phyloP scores from a whole-genome alignment of 2,113 vertebrate species.

The Xiphophorus maculatus region DNA sequence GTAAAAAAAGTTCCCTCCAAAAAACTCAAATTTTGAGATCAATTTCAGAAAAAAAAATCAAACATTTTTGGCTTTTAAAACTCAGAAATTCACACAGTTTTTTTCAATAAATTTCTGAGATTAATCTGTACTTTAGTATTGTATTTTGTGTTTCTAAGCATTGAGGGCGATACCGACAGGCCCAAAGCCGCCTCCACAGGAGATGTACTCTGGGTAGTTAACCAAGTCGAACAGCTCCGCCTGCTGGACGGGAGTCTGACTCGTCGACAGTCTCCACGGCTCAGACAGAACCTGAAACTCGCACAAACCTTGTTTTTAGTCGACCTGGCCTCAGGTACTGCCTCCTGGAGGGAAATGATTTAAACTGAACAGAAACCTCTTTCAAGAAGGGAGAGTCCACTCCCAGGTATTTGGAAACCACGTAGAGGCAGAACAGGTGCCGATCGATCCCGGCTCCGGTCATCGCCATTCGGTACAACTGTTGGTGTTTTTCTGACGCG shows the following conservation, averaged over 20 bases:
- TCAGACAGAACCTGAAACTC: constrained; percentile 84
- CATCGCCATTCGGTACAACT: constrained; percentile 85
- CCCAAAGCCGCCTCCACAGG: constrained; percentile 91
- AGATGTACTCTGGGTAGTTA: constrained; percentile 86
- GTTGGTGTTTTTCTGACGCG: constrained; percentile 86
- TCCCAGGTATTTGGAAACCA: constrained; percentile 85
- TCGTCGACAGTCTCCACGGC: constrained; percentile 88
- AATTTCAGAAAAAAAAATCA: too few species aligned
- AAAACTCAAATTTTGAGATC: too few species aligned
- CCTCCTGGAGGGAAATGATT: too few species aligned
- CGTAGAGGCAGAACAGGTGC: constrained; percentile 88
- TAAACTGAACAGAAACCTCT: constrained; percentile 70
- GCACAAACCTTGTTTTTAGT: not conserved
- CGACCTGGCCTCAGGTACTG: not conserved
- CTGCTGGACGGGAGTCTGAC: constrained; percentile 89
- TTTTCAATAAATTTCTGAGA: too few species aligned
- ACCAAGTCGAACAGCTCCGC: constrained; percentile 86
- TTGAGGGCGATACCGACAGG: constrained; percentile 80
- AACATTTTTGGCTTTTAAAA: too few species aligned
- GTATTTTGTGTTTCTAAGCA: not conserved
- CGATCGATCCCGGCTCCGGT: constrained; percentile 86
- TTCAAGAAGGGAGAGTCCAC: constrained; percentile 84
- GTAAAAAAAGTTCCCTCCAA: too few species aligned
- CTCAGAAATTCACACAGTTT: too few species aligned
- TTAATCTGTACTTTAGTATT: too few species aligned